These are phyloP conservation scores for Synanthedon tipuliformis DNA, from an alignment of 2,888 invertebrate species.

Conservation along the genomic window DNA sequence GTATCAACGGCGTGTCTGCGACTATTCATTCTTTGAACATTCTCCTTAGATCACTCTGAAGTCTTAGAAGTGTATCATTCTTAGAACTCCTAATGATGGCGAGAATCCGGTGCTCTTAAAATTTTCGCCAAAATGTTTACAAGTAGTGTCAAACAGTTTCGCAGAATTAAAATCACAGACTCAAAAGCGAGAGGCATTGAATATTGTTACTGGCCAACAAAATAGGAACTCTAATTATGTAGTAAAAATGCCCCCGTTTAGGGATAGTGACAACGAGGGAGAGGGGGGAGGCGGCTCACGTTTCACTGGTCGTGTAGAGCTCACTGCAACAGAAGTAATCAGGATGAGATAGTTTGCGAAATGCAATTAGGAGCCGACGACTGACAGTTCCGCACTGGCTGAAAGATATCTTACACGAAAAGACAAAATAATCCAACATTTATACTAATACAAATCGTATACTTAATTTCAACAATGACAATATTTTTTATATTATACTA, in stretches of 20 bases:
- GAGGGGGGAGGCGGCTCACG: constrained; percentile 12
- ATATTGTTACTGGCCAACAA: constrained; percentile 14
- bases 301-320: constrained; percentile 20
- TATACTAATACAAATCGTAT: no score
- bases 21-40: no score
- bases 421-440: no score
- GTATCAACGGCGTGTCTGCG: no score
- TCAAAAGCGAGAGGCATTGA: constrained; percentile 6
- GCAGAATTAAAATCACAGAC: constrained; percentile 18
- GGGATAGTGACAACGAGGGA: constrained; percentile 7
- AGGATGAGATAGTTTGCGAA: constrained; percentile 23
- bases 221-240: constrained; percentile 13
- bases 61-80: no score
- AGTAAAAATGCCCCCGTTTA: constrained; percentile 10
- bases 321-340: constrained; percentile 36
- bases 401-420: constrained; percentile 16
- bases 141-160: constrained; percentile 9
- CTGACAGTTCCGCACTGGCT: constrained; percentile 17
- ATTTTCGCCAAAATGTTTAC: not conserved
- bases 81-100: no score
- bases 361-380: constrained; percentile 34
- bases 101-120: no score
- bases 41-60: no score
- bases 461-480: no score
- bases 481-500: no score